Conservation (phyloP, 2,888 invertebrate species). For the Invenusta paracnida region DNA sequence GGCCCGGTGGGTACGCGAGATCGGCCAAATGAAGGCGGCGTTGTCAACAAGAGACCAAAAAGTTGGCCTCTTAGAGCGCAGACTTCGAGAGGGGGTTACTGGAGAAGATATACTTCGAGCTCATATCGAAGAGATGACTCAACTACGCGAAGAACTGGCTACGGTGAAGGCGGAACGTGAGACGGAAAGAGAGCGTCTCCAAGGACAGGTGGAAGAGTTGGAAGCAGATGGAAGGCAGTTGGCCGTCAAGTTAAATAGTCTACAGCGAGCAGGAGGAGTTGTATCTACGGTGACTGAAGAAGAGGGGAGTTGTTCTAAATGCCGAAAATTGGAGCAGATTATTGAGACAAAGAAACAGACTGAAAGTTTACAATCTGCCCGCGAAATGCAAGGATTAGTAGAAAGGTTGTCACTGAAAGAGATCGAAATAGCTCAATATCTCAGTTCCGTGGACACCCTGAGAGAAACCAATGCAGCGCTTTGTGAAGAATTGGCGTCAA, state of each 20-base stretch:
- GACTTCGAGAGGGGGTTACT: not conserved
- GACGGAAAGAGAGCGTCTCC: not conserved
- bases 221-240: conserved; percentile 7
- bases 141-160: conserved; percentile 17
- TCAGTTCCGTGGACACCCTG: not conserved
- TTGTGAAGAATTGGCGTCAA: not conserved
- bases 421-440: not conserved
- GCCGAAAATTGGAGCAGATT: not conserved
- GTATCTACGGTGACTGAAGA: not conserved
- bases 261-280: not conserved
- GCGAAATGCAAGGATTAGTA: not conserved
- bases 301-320: not conserved
- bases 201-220: conserved; percentile 24
- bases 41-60: not conserved
- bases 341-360: not conserved
- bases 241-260: not conserved
- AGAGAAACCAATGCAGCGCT: not conserved
- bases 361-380: not conserved
- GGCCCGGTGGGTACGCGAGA: conserved; percentile 24
- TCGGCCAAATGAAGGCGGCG: not conserved
- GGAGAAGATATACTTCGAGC: not conserved
- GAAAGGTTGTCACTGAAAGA: not conserved
- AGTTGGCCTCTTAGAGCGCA: not conserved
- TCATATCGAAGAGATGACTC: conserved; percentile 3
- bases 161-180: not conserved